These are phyloP conservation scores for Zoanthus gigantus DNA, from an alignment of 92 coral and sea anemone species.

Conservation along the genomic window DNA sequence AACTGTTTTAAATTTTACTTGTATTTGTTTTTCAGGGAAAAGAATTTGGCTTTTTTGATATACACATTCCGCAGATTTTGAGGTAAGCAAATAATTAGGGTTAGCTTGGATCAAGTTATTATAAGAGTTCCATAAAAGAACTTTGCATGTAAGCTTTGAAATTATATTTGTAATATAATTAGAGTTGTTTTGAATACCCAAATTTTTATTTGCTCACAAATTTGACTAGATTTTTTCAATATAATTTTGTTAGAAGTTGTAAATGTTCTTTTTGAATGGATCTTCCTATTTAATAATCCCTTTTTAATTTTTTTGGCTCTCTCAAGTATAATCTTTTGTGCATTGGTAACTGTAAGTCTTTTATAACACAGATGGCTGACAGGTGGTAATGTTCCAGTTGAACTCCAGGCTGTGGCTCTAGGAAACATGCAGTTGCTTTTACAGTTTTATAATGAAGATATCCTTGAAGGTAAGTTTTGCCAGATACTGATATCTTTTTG, in stretches of 20 bases:
- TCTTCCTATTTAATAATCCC: not conserved
- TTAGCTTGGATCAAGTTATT: not conserved
- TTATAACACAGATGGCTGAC: constrained; percentile 73
- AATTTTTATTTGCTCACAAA: too few species aligned
- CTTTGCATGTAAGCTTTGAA: not conserved
- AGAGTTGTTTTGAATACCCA: too few species aligned
- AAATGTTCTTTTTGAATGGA: too few species aligned
- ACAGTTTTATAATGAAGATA: constrained; percentile 46
- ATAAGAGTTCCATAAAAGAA: not conserved
- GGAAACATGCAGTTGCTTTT: constrained; percentile 64
- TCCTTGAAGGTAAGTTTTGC: constrained; percentile 53
- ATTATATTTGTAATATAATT: not conserved
- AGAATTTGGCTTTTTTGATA: constrained; percentile 81
- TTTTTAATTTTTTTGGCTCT: not conserved
- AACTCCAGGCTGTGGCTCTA: constrained; percentile 71
- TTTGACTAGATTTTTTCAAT: too few species aligned
- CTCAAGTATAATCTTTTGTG: not conserved
- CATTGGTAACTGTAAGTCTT: not conserved
- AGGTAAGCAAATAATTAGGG: constrained; percentile 59
- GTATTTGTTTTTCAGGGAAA: constrained; percentile 69
- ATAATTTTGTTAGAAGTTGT: too few species aligned
- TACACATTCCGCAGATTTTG: constrained; percentile 79
- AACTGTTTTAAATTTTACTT: not conserved
- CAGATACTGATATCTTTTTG: not conserved
- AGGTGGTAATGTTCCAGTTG: constrained; percentile 73